Base-by-base conservation (phyloP, 2,888 invertebrate species). In the Lordiphosa andalusiaca region DNA sequence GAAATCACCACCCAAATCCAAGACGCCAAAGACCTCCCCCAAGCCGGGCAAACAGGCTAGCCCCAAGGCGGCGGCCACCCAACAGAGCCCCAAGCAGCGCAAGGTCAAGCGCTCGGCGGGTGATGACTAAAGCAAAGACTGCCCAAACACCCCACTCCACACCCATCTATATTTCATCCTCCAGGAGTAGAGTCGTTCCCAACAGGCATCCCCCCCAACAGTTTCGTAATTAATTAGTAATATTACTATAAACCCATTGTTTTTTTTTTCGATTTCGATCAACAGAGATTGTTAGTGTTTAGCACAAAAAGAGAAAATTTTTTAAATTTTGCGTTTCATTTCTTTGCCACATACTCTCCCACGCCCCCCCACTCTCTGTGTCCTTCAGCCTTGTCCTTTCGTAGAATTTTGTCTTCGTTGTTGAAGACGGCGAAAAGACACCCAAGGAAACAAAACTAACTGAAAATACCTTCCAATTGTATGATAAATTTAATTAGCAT, bases 101-200 rank as follows among this genome's bases (percentile, higher is more conserved):
- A 95, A 95, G 90, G 92, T 92, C 40, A 95, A 95, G 90, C 92
- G 93, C 88, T 91, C 93, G 51, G 93, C 92, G 48, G 94, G 94
- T 71, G 93, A 94, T 87, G 93, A 93, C 83, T 91, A 88, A 90
- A 72, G 67, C 48, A 61, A 59, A 67, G 67, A 67, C 67, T 67
- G 55, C 54, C 10, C 47, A 35, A 46, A 47, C 49, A 13, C 19
- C 35, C 33, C 39, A 40, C 46, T 39, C 23, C 37, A 54, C 52
- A 50, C 13, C n/a, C 50, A 39, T 16, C 40, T 33, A 9, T 16
- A 25, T 13, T 49, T 49, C 42, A 44, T 44, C 16, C 44, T 16
- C 10, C 44, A 44, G 44, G 30, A 30, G 30, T 23, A 23, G 44
- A 16, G 30, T 30, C 30, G 7, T 7, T 30, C 9, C 30, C 30